Conservation (phyloP, 2,797 vertebrate genomes). For the Microctenopoma stevenorrisi region DNA sequence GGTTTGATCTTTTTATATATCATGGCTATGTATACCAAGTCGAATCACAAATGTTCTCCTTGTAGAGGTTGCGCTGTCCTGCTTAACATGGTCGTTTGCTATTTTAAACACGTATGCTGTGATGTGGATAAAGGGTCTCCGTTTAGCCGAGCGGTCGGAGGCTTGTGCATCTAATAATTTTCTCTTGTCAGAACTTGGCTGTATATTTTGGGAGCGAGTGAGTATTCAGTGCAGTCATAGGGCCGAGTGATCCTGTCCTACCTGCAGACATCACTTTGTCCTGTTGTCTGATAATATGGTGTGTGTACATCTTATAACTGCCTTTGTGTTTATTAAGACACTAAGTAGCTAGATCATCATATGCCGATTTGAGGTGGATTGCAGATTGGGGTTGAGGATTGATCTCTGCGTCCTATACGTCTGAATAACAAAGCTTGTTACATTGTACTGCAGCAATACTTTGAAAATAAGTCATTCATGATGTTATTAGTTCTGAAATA, state of each 20-base stretch:
- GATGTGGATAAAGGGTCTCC: slow-evolving; percentile 45
- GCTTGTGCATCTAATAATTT: slow-evolving; percentile 65
- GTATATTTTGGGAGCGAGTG: slow-evolving; percentile 52
- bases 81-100: slow-evolving; percentile 46
- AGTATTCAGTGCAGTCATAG: neutral
- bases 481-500: no score
- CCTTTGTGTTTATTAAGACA: slow-evolving; percentile 1
- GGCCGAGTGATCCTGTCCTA: slow-evolving; percentile 14
- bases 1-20: slow-evolving; percentile 35
- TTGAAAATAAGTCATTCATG: no score
- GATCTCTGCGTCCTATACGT: no score
- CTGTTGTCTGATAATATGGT: slow-evolving; percentile 22
- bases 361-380: no score
- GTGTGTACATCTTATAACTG: slow-evolving; percentile 7
- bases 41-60: slow-evolving; percentile 27
- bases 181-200: slow-evolving; percentile 56
- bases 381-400: no score
- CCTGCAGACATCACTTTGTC: slow-evolving; percentile 22
- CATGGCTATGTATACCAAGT: slow-evolving; percentile 2
- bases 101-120: slow-evolving; percentile 49
- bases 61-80: slow-evolving; percentile 12
- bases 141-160: slow-evolving; percentile 31
- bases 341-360: no score
- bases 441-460: no score
- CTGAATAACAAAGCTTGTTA: no score